Conservation (phyloP, 2,797 vertebrate genomes). For the Notolabrus celidotus region DNA sequence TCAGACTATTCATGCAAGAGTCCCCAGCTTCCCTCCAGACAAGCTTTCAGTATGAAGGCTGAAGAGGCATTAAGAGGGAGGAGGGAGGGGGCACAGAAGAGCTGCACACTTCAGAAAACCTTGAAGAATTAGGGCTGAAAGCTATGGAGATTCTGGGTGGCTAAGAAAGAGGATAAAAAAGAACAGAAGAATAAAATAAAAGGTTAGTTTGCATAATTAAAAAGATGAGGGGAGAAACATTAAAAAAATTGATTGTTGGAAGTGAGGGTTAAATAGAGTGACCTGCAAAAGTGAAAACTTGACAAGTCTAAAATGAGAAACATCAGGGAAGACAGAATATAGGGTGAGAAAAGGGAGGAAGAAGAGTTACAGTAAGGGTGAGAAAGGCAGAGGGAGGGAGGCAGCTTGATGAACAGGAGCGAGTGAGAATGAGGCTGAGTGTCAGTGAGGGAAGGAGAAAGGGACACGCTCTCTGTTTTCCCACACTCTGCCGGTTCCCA, state of each 20-base stretch:
- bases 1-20: slow-evolving; percentile 76
- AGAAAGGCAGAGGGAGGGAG: slow-evolving; percentile 64
- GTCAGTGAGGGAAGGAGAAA: slow-evolving; percentile 72
- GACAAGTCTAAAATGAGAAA: slow-evolving; percentile 24
- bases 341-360: slow-evolving; percentile 65
- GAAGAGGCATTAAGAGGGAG: slow-evolving; percentile 71
- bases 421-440: slow-evolving; percentile 81
- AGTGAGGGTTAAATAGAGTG: slow-evolving; percentile 15
- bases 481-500: slow-evolving; percentile 87
- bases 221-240: slow-evolving; percentile 50
- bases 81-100: slow-evolving; percentile 55
- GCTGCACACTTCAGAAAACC: slow-evolving; percentile 74
- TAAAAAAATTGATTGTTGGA: slow-evolving; percentile 34
- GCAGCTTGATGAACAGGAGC: slow-evolving; percentile 61
- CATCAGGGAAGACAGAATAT: slow-evolving; percentile 40
- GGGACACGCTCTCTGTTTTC: slow-evolving; percentile 78
- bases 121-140: slow-evolving; percentile 76
- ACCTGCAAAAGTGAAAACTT: slow-evolving; percentile 19
- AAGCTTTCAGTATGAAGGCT: slow-evolving; percentile 73
- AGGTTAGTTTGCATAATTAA: slow-evolving; percentile 29
- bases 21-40: slow-evolving; percentile 74
- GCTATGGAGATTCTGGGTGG: slow-evolving; percentile 71
- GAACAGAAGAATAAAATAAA: slow-evolving; percentile 35
- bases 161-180: slow-evolving; percentile 46
- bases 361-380: slow-evolving; percentile 70